Percentiles rank a stretch among this genome's conserved stretches.
Evolutionary conservation across 2,113 vertebrate genomes (phyloP).

Genomic region (Saguinus midas): DNA sequence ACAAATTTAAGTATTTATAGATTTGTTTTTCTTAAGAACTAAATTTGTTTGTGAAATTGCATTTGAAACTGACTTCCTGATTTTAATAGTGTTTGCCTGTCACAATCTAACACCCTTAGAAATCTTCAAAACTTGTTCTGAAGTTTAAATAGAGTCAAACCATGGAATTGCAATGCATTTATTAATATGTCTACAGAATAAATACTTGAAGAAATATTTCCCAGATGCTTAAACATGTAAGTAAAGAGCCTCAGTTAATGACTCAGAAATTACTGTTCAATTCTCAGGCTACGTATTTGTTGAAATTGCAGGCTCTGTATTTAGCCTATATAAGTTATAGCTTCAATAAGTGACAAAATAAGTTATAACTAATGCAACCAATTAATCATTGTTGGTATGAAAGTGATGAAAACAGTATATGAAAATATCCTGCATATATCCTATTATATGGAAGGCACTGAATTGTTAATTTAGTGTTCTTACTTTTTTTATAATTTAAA

Average conservation of each 20-base stretch:
- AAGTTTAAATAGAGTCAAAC: not conserved
- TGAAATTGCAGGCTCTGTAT: not conserved
- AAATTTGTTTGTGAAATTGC: slow-evolving; percentile 53
- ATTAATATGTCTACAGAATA: not conserved
- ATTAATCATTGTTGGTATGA: not conserved
- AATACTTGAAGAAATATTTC: not conserved
- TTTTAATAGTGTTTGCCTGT: not conserved
- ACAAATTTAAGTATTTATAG: slow-evolving; percentile 70
- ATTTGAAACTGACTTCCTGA: not conserved
- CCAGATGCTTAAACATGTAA: not conserved
- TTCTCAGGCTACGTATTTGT: not conserved
- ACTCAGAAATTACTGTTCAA: not conserved
- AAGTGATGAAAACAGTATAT: not conserved
- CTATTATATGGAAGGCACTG: not conserved
- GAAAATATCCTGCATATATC: not conserved
- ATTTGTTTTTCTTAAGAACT: slow-evolving; percentile 43
- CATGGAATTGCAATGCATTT: not conserved
- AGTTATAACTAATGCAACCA: not conserved
- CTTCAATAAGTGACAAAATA: not conserved
- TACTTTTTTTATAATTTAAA: not conserved
- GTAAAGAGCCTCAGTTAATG: not conserved
- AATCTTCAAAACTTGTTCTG: not conserved
- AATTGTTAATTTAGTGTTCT: not conserved
- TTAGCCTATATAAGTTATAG: not conserved
- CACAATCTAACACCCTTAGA: not conserved